Evolutionary conservation across 2,797 vertebrate genomes (phyloP).

Genomic region (Hapalemur alaotrensis): DNA sequence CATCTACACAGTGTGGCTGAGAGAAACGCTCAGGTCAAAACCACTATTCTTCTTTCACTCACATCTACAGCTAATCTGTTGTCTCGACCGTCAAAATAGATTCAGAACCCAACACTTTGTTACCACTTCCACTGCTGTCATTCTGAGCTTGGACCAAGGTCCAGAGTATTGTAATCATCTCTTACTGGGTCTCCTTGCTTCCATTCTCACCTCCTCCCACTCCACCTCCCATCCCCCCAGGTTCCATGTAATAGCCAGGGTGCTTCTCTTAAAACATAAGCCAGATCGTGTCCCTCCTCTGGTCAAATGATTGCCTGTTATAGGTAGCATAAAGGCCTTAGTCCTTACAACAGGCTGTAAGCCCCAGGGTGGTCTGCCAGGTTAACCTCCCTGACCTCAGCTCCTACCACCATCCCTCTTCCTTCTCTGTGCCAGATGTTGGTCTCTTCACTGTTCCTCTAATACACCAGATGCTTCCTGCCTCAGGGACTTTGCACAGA

Average conservation of each 20-base stretch:
- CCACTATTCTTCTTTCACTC: neutral
- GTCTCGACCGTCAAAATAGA: neutral
- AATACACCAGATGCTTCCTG: neutral
- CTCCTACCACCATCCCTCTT: neutral
- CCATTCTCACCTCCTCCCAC: neutral
- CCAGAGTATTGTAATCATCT: neutral
- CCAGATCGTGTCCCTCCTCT: neutral
- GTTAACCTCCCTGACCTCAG: neutral
- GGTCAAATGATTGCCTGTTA: neutral
- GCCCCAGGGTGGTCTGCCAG: rapidly evolving
- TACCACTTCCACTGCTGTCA: neutral
- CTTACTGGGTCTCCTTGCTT: neutral
- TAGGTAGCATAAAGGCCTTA: neutral
- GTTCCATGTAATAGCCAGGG: neutral
- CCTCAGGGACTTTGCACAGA: neutral
- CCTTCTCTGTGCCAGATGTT: neutral
- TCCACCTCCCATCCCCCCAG: neutral
- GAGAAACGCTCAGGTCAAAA: neutral
- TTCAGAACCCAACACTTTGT: neutral
- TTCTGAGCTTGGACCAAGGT: neutral
- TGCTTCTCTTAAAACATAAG: neutral
- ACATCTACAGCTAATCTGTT: neutral
- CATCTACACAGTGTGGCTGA: neutral
- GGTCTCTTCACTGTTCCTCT: no score
- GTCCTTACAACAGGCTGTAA: neutral